Evolutionary conservation across 2,113 vertebrate genomes (phyloP).

Genomic region (Eudyptes chrysolophus): DNA sequence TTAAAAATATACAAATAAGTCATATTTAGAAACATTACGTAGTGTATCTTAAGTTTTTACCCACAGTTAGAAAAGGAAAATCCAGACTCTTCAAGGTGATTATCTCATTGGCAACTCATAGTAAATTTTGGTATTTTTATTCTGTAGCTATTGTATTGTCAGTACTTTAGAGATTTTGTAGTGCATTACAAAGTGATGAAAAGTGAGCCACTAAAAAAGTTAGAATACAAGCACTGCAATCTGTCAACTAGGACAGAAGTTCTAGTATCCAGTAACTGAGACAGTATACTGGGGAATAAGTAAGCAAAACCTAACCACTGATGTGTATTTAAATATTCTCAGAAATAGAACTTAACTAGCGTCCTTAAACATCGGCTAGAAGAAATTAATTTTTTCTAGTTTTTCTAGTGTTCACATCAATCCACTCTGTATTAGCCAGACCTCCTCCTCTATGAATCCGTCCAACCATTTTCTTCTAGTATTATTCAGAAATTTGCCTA

Average conservation of each 20-base stretch:
- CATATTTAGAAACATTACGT: background rate
- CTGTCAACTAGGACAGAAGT: background rate
- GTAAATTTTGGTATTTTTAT: background rate
- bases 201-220: background rate
- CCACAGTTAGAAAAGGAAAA: background rate
- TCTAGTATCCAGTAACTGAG: background rate
- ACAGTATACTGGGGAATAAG: background rate
- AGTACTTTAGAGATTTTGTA: background rate
- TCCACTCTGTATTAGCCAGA: background rate
- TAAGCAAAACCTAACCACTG: background rate
- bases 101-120: background rate
- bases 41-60: background rate
- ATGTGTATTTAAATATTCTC: background rate
- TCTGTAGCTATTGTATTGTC: background rate
- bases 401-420: background rate
- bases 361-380: background rate
- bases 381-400: background rate
- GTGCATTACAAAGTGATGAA: background rate
- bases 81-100: background rate
- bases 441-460: background rate
- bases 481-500: background rate
- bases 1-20: background rate
- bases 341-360: background rate
- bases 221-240: background rate
- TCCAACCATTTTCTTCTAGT: background rate